phyloP scores from a whole-genome alignment of 2,113 vertebrate genomes.

The Trochalopteron elliotii region DNA sequence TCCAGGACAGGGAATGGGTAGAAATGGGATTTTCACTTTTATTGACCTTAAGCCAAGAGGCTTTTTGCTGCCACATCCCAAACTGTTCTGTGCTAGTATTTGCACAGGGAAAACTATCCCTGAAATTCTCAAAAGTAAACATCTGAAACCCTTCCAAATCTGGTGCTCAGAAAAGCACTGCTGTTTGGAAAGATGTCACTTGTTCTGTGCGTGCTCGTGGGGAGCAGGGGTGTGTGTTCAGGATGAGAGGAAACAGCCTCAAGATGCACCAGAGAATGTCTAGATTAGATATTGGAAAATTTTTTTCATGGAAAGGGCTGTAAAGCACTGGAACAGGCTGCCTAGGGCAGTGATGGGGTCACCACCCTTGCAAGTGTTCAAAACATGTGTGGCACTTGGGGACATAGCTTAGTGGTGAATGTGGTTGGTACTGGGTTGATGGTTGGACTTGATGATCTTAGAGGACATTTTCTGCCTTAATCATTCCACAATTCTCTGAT shows the following conservation, averaged over 20 bases:
- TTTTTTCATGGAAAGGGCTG: neutral
- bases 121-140: neutral
- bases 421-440: neutral
- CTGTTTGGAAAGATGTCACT: neutral
- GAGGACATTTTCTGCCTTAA: neutral
- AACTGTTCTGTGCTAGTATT: neutral
- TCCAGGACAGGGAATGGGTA: neutral
- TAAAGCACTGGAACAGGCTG: neutral
- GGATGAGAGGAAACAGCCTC: neutral
- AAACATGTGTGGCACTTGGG: neutral
- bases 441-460: neutral
- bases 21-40: neutral
- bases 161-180: neutral
- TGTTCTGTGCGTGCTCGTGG: accelerated
- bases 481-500: neutral
- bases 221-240: neutral
- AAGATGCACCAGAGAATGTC: neutral
- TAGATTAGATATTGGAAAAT: neutral
- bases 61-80: neutral
- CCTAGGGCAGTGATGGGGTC: neutral
- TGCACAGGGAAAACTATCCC: neutral
- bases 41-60: neutral
- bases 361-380: neutral
- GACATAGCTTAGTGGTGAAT: neutral
- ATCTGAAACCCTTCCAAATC: neutral